These are phyloP conservation scores for Hylyphantes graminicola DNA, from an alignment of 1,140 invertebrate species.

Conservation along the genomic window DNA sequence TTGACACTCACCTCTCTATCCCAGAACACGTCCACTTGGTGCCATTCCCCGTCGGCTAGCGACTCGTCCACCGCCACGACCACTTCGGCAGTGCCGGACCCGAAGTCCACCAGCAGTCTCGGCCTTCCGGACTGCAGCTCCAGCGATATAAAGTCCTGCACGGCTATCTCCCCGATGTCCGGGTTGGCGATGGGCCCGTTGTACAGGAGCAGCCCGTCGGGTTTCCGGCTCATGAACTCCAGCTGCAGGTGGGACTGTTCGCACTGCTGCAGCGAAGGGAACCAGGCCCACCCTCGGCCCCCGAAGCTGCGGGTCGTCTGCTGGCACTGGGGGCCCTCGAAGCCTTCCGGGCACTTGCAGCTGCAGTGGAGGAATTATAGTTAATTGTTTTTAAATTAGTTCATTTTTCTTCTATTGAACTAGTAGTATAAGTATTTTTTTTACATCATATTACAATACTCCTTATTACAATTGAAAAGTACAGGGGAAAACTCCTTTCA, in stretches of 20 bases:
- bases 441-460: too few species aligned
- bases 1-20: conserved; percentile 78
- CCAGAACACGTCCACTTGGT: conserved; percentile 94
- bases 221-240: conserved; percentile 91
- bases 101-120: conserved; percentile 91
- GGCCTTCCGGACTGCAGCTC: conserved; percentile 92
- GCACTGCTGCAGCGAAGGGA: conserved; percentile 94
- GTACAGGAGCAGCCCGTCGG: conserved; percentile 91
- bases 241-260: conserved; percentile 93
- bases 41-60: conserved; percentile 95
- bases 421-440: too few species aligned
- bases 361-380: conserved; percentile 10
- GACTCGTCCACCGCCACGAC: conserved; percentile 87
- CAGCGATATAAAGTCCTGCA: conserved; percentile 89
- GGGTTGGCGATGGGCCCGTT: conserved; percentile 96
- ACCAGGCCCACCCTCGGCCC: conserved; percentile 95
- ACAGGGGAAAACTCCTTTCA: too few species aligned
- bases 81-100: conserved; percentile 90
- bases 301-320: conserved; percentile 92
- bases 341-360: conserved; percentile 90
- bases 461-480: too few species aligned
- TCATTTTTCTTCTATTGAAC: too few species aligned
- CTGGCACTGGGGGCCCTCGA: conserved; percentile 94
- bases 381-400: too few species aligned
- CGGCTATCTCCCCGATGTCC: conserved; percentile 79